Percentiles rank a stretch among this genome's conserved stretches.
phyloP scores from a whole-genome alignment of 2,113 vertebrate species.

The Platanista minor region DNA sequence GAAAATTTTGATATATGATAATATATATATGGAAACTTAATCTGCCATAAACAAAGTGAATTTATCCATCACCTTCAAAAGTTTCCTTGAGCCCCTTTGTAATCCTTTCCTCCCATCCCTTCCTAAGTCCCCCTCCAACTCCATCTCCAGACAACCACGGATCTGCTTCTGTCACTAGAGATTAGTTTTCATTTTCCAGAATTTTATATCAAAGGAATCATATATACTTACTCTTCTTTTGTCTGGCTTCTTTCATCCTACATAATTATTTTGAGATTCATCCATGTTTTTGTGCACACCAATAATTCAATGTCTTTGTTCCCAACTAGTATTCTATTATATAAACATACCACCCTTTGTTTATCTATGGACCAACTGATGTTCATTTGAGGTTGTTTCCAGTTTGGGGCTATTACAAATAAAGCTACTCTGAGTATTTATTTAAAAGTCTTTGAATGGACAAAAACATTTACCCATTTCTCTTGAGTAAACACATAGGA shows the following conservation, averaged over 20 bases:
- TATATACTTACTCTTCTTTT: neutral
- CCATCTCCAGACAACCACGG: neutral
- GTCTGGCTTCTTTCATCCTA: neutral
- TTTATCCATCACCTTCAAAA: neutral
- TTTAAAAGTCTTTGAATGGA: neutral
- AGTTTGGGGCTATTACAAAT: neutral
- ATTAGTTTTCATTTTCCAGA: neutral
- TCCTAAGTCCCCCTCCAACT: neutral
- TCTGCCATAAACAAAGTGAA: neutral
- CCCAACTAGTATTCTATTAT: neutral
- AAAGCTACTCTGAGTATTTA: neutral
- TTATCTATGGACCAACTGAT: neutral
- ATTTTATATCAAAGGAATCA: neutral
- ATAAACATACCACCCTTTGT: neutral
- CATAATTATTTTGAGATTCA: neutral
- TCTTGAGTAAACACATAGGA: neutral
- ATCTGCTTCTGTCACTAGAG: neutral
- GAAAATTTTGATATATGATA: neutral
- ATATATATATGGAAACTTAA: neutral
- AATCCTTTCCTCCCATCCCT: neutral
- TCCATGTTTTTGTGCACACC: neutral
- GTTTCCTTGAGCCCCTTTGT: neutral
- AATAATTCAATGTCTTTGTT: neutral
- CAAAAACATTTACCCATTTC: neutral
- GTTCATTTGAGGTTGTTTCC: neutral